Evolutionary conservation across 2,113 vertebrate species (phyloP).

Genomic region (Crotalus viridis): DNA sequence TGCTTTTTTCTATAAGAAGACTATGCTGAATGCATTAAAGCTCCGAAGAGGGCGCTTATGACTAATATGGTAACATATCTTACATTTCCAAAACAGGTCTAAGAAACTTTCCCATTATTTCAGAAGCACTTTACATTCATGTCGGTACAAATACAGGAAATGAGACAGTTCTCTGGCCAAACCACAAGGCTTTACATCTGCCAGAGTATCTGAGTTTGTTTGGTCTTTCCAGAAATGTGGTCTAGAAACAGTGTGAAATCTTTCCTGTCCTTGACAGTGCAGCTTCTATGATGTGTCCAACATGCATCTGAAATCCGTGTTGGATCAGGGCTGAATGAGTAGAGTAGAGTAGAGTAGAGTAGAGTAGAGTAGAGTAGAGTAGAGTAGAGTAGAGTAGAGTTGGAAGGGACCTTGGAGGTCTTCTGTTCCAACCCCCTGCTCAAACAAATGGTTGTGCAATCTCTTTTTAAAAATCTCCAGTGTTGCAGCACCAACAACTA

Average conservation of each 20-base stretch:
- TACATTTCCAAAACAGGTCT: background rate
- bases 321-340: background rate
- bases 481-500: too few species aligned
- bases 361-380: background rate
- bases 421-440: too few species aligned
- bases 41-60: background rate
- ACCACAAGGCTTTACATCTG: background rate
- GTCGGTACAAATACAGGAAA: background rate
- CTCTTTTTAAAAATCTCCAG: too few species aligned
- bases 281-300: background rate
- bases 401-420: too few species aligned
- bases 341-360: rapidly evolving
- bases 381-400: too few species aligned
- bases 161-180: background rate
- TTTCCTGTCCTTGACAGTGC: rapidly evolving
- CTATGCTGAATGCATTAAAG: background rate
- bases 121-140: background rate
- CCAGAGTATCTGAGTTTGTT: rapidly evolving
- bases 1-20: background rate
- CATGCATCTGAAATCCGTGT: conserved; percentile 34
- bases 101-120: background rate
- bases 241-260: background rate
- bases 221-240: background rate
- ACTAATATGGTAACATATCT: background rate
- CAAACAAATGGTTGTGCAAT: too few species aligned